Evolutionary conservation across 2,113 vertebrate species (phyloP), one percentile per base, ranked within the genome.

Genomic region (Halichoeres trimaculatus): DNA sequence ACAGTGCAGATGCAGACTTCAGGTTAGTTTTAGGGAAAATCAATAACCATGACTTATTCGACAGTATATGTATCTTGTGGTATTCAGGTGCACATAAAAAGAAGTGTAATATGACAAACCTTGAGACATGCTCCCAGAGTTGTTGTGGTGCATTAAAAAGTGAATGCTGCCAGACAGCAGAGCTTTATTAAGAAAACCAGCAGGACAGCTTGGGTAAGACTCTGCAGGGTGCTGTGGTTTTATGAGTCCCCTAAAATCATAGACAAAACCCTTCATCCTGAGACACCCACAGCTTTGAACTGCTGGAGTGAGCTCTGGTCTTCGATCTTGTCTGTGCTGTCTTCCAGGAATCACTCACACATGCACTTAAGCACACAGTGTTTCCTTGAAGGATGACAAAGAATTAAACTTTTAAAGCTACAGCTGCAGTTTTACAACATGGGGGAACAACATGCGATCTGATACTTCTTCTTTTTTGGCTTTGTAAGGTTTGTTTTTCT

Each of bases 261-360:
- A 68, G 55, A 85, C 68, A 85, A 86, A 76, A 66, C 74, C 59
- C 78, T 74, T 59, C 78, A 72, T 79, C 53, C 53, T 48, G 56
- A 76, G 70, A 85, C 74, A 65, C 65, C 61, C 52, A 14, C 40
- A 14, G 54, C 83, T 86, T 88, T 90, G 75, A 84, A 81, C 67
- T 67, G 22, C 50, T 50, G 55, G 58, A 45, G 54, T 76, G 55
- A 57, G 74, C 67, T 80, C 60, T 60, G 64, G 67, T 84, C 79
- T 53, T 80, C 65, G 40, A 57, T 30, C 30, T n/a, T n/a, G 76
- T 84, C 80, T 78, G 71, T 12, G 50, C 58, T 35, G 47, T 79
- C 68, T 75, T 80, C 61, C 65, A 78, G 73, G 65, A 80, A 80
- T 70, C 55, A 74, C 48, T 61, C 61, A 61, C 34, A 52, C 10